These are phyloP conservation scores for Calidris pugnax DNA, from an alignment of 2,113 vertebrate species.

Conservation along the genomic window DNA sequence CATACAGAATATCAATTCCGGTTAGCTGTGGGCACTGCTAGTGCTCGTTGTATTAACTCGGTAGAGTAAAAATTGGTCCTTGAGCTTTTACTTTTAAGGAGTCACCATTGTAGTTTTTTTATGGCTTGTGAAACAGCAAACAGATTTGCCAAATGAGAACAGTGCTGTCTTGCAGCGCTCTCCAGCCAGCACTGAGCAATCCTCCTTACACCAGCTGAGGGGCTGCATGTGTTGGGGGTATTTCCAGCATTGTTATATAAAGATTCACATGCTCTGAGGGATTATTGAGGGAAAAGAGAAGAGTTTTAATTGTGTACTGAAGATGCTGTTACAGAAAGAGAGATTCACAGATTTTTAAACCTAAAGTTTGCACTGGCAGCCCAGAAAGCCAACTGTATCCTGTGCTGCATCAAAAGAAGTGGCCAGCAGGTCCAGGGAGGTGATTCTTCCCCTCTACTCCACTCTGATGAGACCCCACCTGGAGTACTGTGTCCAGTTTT, in stretches of 20 bases:
- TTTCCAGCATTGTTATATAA: background rate
- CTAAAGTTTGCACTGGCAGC: no score
- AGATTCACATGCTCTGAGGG: background rate
- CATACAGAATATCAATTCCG: background rate
- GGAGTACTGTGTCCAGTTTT: no score
- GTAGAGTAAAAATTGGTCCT: background rate
- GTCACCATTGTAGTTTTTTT: background rate
- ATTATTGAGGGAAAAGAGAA: background rate
- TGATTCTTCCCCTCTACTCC: no score
- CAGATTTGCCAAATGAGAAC: background rate
- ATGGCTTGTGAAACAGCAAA: background rate
- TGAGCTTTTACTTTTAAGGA: background rate
- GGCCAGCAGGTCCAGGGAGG: no score
- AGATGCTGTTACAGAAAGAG: background rate
- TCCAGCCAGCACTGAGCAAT: background rate
- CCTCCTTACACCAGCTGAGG: background rate
- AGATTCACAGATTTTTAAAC: background rate
- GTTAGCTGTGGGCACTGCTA: background rate
- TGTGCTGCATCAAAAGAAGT: no score
- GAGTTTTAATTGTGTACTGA: background rate
- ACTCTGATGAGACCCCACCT: no score
- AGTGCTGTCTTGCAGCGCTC: background rate
- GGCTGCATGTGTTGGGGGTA: background rate
- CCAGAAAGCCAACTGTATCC: no score
- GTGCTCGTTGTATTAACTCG: accelerated